Base-by-base conservation (phyloP, 2,797 vertebrate genomes). In the Synaphobranchus kaupii region DNA sequence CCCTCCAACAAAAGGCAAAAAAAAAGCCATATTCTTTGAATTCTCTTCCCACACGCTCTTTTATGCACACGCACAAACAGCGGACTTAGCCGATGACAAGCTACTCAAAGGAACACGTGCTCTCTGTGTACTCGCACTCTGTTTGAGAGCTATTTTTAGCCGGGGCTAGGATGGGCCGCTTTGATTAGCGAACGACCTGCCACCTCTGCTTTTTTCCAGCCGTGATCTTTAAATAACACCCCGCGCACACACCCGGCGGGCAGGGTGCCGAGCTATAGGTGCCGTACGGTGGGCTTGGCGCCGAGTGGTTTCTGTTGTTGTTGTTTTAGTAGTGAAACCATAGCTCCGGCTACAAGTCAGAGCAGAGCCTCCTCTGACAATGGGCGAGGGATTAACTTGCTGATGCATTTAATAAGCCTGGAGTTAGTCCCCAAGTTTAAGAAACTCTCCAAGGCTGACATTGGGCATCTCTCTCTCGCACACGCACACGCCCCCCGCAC, bases 61-160 rank as follows among this genome's bases (percentile, higher is more conserved):
- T 89, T 90, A 85, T 68, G 89, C 84, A 44, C 88, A 22, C 81
- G 88, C 90, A 88, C 94, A 94, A 92, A 94, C 93, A 91, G 34
- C 89, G 92, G 92, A 91, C 91, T 90, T 90, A 81, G 86, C 87
- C 89, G 91, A 80, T 91, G 94, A 93, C 91, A 90, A 90, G 85
- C 85, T 81, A 39, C 54, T 91, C 84, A 80, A 90, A 90, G 92
- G 92, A 91, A 90, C 83, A 89, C 89, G 84, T 89, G 88, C 92
- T 90, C 88, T 90, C 90, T 92, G 86, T 87, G 92, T 6, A 85
- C 89, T 89, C 89, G 95, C 94, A 91, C 96, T 92, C 94, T 93
- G 78, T 84, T 89, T 83, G 58, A 71, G 86, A 20, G 58, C 94
- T 95, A 95, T 95, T 94, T 94, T 91, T 96, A 95, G 90, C 89